Evolutionary conservation across 2,797 vertebrate genomes (phyloP), one percentile per base, ranked within the genome.

Genomic region (Onychomys leucogaster): DNA sequence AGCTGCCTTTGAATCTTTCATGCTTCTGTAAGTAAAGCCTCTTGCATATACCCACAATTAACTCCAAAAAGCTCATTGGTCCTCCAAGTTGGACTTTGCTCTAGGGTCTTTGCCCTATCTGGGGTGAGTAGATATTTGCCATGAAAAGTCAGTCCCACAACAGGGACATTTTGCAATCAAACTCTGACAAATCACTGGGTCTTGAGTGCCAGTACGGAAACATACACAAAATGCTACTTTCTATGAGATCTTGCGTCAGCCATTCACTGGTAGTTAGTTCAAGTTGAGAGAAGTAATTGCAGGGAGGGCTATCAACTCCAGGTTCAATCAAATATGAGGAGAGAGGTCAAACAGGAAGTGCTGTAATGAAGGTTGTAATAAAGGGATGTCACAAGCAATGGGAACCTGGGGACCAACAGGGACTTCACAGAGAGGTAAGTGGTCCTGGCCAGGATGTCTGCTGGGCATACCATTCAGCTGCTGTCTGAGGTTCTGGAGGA

Each of bases 161-260:
- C 32, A 49, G 11, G 21, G 43, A n/a, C 16, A 49, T 65, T 46
- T 84, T 41, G 46, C 6, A 34, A 34, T 84, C 37, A 46, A 23
- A 34, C 17, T 11, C 4, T 65, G 23, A 46, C 17, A 34, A 46
- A 84, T 49, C 61, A 34, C 59, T 65, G 41, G 3, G 19, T 77
- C 67, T 90, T 93, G 88, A 85, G 32, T 65, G 37, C 17, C 17
- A 52, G 37, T 5, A 0, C 8, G 43, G 55, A 37, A 69, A 80
- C 83, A 25, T 49, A 25, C 34, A 85, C 41, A 90, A 59, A 82
- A 89, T 32, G 5, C 57, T 52, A 93, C 83, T 94, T 87, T 87
- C 63, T 73, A 81, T 67, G 52, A 67, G 14, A 34, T 89, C 43
- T 94, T 92, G 37, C 6, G 69, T 94, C 4, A 25, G 16, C 21